Base-by-base conservation (phyloP, 2,113 vertebrate genomes). In the Anhinga rufa region DNA sequence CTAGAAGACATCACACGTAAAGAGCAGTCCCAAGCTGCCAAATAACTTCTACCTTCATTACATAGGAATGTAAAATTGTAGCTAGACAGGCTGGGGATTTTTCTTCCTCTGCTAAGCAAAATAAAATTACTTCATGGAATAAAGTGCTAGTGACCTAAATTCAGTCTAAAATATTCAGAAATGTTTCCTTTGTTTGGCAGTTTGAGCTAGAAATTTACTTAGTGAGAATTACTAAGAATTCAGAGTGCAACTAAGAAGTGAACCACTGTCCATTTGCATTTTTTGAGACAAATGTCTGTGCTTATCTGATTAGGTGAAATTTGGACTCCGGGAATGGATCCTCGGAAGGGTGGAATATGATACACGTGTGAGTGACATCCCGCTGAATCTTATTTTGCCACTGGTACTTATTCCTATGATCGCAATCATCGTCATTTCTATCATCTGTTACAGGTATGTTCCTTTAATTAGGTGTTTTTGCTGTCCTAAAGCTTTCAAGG, bases 391-490 rank as follows among this genome's bases (percentile, higher is more conserved):
- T 74, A 99, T 99, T 97, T 98, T 99, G 97, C 99, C 99, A 1
- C 98, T 98, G 4, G 99, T 99, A 32, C 97, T 99, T 32, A 94
- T 99, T 66, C 99, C 99, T 38, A 99, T 99, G 99, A 86, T 99
- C 87, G 94, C 97, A 34, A 98, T 99, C 97, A 99, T 99, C 2
- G 93, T 90, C 0, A 95, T 98, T 81, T 99, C 99, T 6, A 96
- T 99, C 82, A 99, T 99, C 97, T 99, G 99, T 98, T 99, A 99
- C 98, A 99, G 99, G 99, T 99, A 95, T 97, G 49, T 90, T 78
- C 49, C 44, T 94, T 85, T 94, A 58, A 68, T 85, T 84, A 77
- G 49, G 18, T 58, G 11, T 1, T 92, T 81, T 79, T 94, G 19
- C 66, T 96, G 31, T 78, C 32, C 42, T 90, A 69, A 85, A 86